Evolutionary conservation across 1,140 invertebrate genomes (phyloP).

Genomic region (Papilio helenus): DNA sequence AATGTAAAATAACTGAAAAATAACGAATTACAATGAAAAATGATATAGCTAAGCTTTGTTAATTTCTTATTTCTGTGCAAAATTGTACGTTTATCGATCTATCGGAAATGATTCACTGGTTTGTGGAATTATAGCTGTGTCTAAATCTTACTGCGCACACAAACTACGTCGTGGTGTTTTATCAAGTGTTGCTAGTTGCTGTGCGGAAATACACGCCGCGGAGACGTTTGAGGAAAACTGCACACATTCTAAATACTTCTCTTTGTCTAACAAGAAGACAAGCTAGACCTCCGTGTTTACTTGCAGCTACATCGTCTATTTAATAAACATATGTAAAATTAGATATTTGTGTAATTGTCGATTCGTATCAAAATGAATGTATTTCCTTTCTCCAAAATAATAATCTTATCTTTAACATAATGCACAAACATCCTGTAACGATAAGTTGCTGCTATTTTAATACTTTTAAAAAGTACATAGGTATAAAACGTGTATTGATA

Average conservation of each 20-base stretch:
- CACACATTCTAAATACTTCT: not conserved
- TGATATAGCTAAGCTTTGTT: not conserved
- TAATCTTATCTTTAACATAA: not conserved
- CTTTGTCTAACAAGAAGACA: not conserved
- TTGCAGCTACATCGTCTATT: not conserved
- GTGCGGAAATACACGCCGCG: not conserved
- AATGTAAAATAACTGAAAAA: not conserved
- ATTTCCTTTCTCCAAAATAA: not conserved
- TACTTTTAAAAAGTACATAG: not conserved
- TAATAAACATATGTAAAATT: not conserved
- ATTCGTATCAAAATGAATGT: not conserved
- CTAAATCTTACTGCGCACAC: not conserved
- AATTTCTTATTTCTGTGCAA: not conserved
- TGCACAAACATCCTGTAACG: not conserved
- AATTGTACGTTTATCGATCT: not conserved
- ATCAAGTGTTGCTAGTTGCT: slow-evolving; percentile 14
- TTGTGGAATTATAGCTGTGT: not conserved
- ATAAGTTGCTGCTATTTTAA: not conserved
- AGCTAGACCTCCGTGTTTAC: not conserved
- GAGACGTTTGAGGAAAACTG: not conserved
- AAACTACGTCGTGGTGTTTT: not conserved
- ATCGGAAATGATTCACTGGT: not conserved
- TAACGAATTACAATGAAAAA: not conserved
- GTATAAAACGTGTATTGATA: too few species aligned
- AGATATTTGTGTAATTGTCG: not conserved